A percentile compares a stretch with the other conserved stretches of the same genome.
Conservation (phyloP, 2,888 invertebrate species). For the Leptogaster cylindrica region DNA sequence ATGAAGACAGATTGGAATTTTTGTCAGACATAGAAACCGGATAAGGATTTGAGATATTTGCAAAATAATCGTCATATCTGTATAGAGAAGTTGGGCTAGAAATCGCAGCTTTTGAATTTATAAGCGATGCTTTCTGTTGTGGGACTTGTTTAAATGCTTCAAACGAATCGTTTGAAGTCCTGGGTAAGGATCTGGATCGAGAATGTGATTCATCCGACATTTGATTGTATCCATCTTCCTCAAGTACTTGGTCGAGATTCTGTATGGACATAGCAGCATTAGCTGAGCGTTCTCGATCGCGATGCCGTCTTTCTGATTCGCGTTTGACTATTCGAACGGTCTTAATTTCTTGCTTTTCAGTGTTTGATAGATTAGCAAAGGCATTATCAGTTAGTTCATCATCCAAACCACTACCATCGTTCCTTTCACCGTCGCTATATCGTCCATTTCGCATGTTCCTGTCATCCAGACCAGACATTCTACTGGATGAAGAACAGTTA, state of each 20-base stretch:
- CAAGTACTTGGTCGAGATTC: slow-evolving; percentile 61
- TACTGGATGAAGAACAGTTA: slow-evolving; percentile 53
- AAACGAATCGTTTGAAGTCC: slow-evolving; percentile 54
- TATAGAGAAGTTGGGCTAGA: slow-evolving; percentile 45
- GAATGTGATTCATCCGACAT: slow-evolving; percentile 53
- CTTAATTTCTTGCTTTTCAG: slow-evolving; percentile 88
- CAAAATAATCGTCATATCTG: slow-evolving; percentile 51
- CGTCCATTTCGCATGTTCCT: slow-evolving; percentile 48
- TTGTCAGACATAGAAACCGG: slow-evolving; percentile 55
- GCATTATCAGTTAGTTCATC: slow-evolving; percentile 59
- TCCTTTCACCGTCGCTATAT: slow-evolving; percentile 54
- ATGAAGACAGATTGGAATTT: slow-evolving; percentile 56
- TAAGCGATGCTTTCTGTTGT: slow-evolving; percentile 16
- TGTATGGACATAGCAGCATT: slow-evolving; percentile 53
- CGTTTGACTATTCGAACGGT: slow-evolving; percentile 93
- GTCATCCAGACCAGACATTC: slow-evolving; percentile 54
- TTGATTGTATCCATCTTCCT: slow-evolving; percentile 55
- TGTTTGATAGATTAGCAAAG: slow-evolving; percentile 69
- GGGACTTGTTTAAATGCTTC: slow-evolving; percentile 41
- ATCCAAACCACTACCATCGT: slow-evolving; percentile 60
- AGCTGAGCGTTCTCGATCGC: slow-evolving; percentile 75
- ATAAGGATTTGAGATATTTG: slow-evolving; percentile 48
- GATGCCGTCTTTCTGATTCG: slow-evolving; percentile 84
- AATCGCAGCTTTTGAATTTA: slow-evolving; percentile 3
- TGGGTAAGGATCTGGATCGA: slow-evolving; percentile 66